Evolutionary conservation across 1,140 invertebrate genomes (phyloP).

Genomic region (Trypoxylus dichotomus): DNA sequence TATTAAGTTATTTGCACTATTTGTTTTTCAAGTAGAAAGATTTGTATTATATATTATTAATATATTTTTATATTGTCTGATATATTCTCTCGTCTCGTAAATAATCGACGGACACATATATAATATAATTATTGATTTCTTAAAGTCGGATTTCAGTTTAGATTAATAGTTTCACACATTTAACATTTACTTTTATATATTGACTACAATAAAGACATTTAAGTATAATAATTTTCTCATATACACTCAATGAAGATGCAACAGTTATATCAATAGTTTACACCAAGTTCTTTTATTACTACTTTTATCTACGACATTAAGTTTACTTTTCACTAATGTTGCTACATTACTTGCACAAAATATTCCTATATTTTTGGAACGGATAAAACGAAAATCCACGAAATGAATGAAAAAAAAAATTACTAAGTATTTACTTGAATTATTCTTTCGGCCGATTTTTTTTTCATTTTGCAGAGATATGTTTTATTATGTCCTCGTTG

Average conservation of each 20-base stretch:
- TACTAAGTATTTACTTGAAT: no score
- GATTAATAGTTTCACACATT: not conserved
- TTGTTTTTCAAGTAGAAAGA: not conserved
- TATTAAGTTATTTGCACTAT: not conserved
- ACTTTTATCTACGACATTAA: no score
- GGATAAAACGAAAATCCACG: no score
- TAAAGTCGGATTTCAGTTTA: not conserved
- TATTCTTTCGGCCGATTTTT: no score
- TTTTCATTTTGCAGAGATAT: no score
- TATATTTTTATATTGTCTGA: constrained; percentile 4
- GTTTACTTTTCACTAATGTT: no score
- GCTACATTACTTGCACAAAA: no score
- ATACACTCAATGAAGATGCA: not conserved
- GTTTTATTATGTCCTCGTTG: no score
- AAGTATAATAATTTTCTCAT: not conserved
- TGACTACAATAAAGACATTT: constrained; percentile 22
- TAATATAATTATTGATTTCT: not conserved
- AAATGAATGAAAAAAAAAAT: no score
- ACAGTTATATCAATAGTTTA: no score
- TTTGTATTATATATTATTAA: not conserved
- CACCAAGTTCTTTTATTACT: no score
- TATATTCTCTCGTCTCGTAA: constrained; percentile 3
- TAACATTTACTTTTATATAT: not conserved
- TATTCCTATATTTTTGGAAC: no score
- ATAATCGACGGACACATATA: not conserved